phyloP scores from a whole-genome alignment of 2,888 invertebrate species.

The Nomada goodeniana region DNA sequence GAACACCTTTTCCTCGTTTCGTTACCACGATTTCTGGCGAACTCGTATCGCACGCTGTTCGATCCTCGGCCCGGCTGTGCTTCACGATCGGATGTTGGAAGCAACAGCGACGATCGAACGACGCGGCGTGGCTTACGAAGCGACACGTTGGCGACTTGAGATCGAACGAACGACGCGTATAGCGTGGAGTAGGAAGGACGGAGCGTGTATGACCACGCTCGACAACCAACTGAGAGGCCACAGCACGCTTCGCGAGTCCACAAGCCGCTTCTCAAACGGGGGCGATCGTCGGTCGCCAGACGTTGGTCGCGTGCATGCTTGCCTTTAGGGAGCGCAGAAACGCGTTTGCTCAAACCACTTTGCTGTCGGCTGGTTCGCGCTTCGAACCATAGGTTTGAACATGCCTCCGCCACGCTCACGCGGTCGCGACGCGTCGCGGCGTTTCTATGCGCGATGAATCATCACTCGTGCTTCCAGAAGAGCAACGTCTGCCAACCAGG shows the following conservation, averaged over 20 bases:
- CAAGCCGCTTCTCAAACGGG: constrained; percentile 24
- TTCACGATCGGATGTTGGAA: neutral
- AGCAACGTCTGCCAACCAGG: too few species aligned
- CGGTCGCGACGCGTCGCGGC: too few species aligned
- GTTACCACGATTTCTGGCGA: neutral
- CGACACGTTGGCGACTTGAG: neutral
- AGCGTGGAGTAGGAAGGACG: constrained; percentile 1
- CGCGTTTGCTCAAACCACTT: constrained; percentile 55
- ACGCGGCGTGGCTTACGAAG: too few species aligned
- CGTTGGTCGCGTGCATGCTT: constrained; percentile 17
- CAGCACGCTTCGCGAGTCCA: constrained; percentile 9
- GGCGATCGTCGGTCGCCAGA: constrained; percentile 35
- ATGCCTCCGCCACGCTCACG: too few species aligned
- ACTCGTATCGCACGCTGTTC: neutral
- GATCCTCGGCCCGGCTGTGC: neutral
- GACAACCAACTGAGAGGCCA: constrained; percentile 38
- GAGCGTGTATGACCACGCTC: constrained; percentile 35
- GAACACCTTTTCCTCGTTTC: neutral
- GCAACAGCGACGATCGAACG: neutral
- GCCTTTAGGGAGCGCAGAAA: constrained; percentile 6
- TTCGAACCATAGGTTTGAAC: constrained; percentile 27
- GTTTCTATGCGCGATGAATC: too few species aligned
- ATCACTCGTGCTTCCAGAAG: too few species aligned
- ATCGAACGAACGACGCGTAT: neutral
- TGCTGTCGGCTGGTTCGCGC: constrained; percentile 31